Evolutionary conservation across 2,888 invertebrate species (phyloP).

Genomic region (Spisula solida): DNA sequence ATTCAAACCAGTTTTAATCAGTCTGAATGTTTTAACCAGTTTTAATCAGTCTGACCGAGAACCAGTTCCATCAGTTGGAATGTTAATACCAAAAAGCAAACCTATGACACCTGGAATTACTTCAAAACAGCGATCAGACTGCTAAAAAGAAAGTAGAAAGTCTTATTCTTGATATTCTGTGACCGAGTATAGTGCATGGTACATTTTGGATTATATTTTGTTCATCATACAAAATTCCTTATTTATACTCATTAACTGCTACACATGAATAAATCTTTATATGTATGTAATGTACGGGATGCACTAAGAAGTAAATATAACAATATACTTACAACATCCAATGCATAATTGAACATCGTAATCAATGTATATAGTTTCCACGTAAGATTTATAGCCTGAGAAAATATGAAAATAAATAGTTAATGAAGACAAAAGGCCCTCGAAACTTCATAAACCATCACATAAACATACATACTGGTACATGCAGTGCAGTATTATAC

Average conservation of each 20-base stretch:
- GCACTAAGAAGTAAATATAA: background rate
- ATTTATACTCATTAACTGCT: background rate
- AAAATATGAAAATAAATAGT: background rate
- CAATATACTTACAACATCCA: background rate
- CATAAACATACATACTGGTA: background rate
- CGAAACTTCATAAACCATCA: background rate
- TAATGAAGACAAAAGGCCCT: slow-evolving; percentile 8
- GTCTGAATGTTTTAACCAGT: too few species aligned
- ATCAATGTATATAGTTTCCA: background rate
- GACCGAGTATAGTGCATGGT: too few species aligned
- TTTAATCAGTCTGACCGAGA: too few species aligned
- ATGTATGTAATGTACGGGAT: background rate
- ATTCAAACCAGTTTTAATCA: too few species aligned
- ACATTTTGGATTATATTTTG: too few species aligned
- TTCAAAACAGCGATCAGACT: too few species aligned
- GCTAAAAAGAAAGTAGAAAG: too few species aligned
- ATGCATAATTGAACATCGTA: background rate
- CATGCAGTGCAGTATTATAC: background rate
- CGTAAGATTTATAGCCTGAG: background rate
- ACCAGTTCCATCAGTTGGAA: too few species aligned
- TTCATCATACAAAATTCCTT: too few species aligned
- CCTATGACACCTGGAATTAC: too few species aligned
- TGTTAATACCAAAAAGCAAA: too few species aligned
- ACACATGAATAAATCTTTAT: background rate
- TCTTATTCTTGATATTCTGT: too few species aligned